Base-by-base conservation (phyloP, 2,113 vertebrate species). In the Corydoras sp. region DNA sequence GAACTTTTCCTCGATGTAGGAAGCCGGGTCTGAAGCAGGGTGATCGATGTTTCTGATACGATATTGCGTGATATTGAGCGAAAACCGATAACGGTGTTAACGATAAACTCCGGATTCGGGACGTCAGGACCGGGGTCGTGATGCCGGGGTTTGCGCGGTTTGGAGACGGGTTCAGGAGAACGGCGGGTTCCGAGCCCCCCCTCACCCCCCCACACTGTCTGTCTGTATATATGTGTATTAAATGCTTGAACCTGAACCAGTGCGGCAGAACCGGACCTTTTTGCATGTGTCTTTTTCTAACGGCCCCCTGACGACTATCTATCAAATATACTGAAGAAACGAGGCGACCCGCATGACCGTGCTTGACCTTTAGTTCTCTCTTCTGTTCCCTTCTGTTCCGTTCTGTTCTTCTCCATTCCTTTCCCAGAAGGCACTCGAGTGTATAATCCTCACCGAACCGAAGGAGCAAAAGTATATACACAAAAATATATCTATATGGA, bases 231-330 rank as follows among this genome's bases (percentile, higher is more conserved):
- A 86, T 60, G 81, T 82, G 87, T 90, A 86, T 88, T 89, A 84
- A 86, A 86, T 87, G 88, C 90, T 89, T 88, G 78, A 83, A 82
- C 88, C 84, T 79, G 85, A 68, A 72, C 78, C 69, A 76, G 74
- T 79, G 83, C 86, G 84, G 83, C 75, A 81, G 73, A 80, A 90
- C 82, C 83, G 86, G 89, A 89, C 85, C 86, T 89, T 77, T 89
- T 89, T 95, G 92, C 94, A 97, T 95, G 92, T 93, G 89, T 92
- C 88, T 91, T 92, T 91, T 89, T 89, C 81, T 78, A 86, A 88
- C 82, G 88, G 89, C 89, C 89, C 87, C 85, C 4, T 4, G 83
- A 88, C 29, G 11, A 86, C 85, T 85, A 84, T 84, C 84, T 79
- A 79, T 83, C 81, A 83, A 83, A 84, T 84, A 88, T 84, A 77